Base-by-base conservation (phyloP, 2,888 invertebrate genomes). In the Nomada goodeniana region DNA sequence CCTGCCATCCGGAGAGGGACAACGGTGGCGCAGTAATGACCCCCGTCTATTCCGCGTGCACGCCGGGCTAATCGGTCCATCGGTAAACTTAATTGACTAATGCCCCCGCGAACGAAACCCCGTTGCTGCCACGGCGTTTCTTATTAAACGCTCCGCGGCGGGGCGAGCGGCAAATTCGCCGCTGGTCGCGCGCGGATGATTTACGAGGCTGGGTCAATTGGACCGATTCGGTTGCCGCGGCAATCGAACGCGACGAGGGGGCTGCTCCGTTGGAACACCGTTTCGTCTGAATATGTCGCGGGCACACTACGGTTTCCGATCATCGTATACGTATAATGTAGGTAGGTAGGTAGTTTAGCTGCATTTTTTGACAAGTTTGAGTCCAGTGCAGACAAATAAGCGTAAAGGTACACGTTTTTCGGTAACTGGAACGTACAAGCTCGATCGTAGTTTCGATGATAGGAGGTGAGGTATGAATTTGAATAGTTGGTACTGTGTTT, bases 51-150 rank as follows among this genome's bases (percentile, higher is more conserved):
- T 78, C 81, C 68, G 68, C 42, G 68, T 69, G 71, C 80, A 57
- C 79, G 59, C 59, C 23, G 10, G 36, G 47, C 64, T 75, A 75
- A 82, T 82, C 80, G 75, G 70, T 80, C 63, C 57, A 9, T 50
- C 72, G 74, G 67, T 67, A 67, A 72, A 73, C 77, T 83, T 83
- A 83, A 83, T 82, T 75, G 82, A 82, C 73, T 79, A 82, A 82
- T 82, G 82, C 59, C 68, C 29, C 63, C 26, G 69, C 69, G 52
- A 70, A 61, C 65, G n/a, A 20, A 59, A 26, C 13, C 20, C 47
- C 47, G 69, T 20, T 60, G 47, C 70, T n/a, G 26, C 59, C 36
- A 18, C 64, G 63, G 42, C 2, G 50, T 23, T 23, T 23, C 72
- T 73, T 70, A 68, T 71, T 63, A 71, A 67, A 72, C 69, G 76